Evolutionary conservation across 2,888 invertebrate species (phyloP), one percentile per base, ranked within the genome.

Genomic region (Selenia dentaria): DNA sequence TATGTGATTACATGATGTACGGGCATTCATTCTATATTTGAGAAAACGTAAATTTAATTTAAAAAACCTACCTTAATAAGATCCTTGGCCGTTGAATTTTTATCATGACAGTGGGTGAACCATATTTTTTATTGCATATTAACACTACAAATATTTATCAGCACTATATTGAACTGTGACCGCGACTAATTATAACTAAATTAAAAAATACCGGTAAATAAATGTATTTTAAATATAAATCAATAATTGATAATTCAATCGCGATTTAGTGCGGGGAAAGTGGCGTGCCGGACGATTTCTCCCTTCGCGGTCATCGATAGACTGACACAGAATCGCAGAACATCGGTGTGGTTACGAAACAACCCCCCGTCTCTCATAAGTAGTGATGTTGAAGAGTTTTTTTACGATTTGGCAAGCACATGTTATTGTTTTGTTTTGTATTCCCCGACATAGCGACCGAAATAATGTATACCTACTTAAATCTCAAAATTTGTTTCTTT

Each of bases 261-360:
- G 37, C 51, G 43, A 40, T 12, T 18, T 79, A 80, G 82, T 77
- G 82, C 59, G 73, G 85, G 83, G 86, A 86, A 86, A 85, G 87
- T 64, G 65, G 48, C 57, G 63, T 57, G 57, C 54, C 79, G 73
- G 70, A 70, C 74, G 86, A 82, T 85, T 85, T 85, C 87, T 74
- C 86, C 64, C 70, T 57, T 8, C 22, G 22, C 68, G 64, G 66
- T 48, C 73, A 70, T 68, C 67, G 64, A 70, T 68, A 73, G 75
- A 84, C 82, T 85, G 83, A 66, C 70, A 54, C 61, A 46, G n/a
- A n/a, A n/a, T n/a, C n/a, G n/a, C n/a, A n/a, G 55, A 58, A 64
- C 72, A 70, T 68, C 67, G 66, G 55, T 54, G 57, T 54, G 59
- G 58, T 83, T 83, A 75, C 83, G 77, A 79, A 75, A 83, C 62